Conservation (phyloP, 2,797 vertebrate genomes). For the Brachyalestes nurse region DNA sequence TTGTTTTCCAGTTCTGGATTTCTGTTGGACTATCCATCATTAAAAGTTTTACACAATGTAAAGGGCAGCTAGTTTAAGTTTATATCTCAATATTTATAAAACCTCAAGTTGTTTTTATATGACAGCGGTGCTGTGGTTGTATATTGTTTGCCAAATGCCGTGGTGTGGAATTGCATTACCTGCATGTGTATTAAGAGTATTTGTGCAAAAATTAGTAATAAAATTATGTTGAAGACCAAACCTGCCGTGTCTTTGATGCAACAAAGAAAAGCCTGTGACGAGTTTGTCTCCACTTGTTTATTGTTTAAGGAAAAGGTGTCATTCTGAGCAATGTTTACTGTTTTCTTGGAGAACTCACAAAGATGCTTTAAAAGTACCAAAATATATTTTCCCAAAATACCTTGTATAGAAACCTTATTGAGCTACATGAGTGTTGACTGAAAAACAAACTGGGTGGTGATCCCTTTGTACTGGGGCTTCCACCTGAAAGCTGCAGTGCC, state of each 20-base stretch:
- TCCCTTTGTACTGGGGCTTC: background rate
- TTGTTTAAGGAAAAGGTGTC: constrained; percentile 57
- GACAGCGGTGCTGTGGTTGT: background rate
- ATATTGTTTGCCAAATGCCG: background rate
- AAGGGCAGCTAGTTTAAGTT: background rate
- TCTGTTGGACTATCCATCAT: background rate
- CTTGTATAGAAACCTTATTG: constrained; percentile 63
- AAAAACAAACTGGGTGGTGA: constrained; percentile 8
- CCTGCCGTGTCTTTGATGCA: background rate
- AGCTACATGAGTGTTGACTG: constrained; percentile 34
- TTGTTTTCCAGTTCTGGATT: too few species aligned
- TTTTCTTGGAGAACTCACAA: constrained; percentile 55
- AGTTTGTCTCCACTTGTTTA: constrained; percentile 59
- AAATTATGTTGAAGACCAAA: background rate
- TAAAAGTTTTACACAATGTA: background rate
- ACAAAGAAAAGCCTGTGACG: constrained; percentile 28
- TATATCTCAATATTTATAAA: too few species aligned
- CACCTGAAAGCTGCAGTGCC: background rate
- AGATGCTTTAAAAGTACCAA: constrained; percentile 65
- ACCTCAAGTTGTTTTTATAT: too few species aligned
- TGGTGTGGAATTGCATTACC: too few species aligned
- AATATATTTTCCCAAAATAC: constrained; percentile 67
- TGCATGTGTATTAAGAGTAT: too few species aligned
- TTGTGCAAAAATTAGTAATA: background rate
- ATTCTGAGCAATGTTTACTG: constrained; percentile 50